A percentile compares a stretch with the other conserved stretches of the same genome.
Evolutionary conservation across 2,888 invertebrate species (phyloP).

Genomic region (Habroteleia sp.): DNA sequence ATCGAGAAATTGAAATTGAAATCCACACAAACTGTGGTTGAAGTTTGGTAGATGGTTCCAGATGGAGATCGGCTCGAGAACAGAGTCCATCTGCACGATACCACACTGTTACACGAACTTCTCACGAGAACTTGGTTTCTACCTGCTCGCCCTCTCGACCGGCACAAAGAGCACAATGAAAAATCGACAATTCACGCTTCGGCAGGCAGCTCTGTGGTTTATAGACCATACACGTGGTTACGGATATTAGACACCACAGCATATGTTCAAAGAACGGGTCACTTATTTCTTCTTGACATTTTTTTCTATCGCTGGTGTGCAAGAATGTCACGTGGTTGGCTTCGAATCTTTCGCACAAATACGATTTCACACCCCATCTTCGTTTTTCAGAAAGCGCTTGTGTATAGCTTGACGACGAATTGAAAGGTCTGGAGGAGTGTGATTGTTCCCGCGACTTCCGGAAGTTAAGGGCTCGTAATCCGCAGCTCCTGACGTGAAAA

Average conservation of each 20-base stretch:
- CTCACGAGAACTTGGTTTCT: constrained; percentile 68
- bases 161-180: constrained; percentile 59
- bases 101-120: constrained; percentile 46
- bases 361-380: constrained; percentile 45
- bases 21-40: constrained; percentile 45
- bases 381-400: constrained; percentile 13
- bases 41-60: constrained; percentile 33
- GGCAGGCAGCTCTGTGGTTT: constrained; percentile 57
- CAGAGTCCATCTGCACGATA: constrained; percentile 49
- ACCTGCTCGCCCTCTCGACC: constrained; percentile 65
- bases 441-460: constrained; percentile 54
- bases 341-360: constrained; percentile 20
- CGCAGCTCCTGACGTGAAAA: constrained; percentile 59
- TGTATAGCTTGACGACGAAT: constrained; percentile 25
- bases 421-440: constrained; percentile 37
- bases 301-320: constrained; percentile 13
- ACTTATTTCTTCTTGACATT: constrained; percentile 33
- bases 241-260: constrained; percentile 61
- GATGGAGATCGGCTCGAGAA: constrained; percentile 35
- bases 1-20: constrained; percentile 38
- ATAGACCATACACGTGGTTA: constrained; percentile 61
- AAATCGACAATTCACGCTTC: constrained; percentile 65
- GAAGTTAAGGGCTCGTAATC: constrained; percentile 57
- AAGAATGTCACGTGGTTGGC: constrained; percentile 46
- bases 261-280: constrained; percentile 59